Conservation (phyloP, 2,113 vertebrate species). For the Nicator chloris region DNA sequence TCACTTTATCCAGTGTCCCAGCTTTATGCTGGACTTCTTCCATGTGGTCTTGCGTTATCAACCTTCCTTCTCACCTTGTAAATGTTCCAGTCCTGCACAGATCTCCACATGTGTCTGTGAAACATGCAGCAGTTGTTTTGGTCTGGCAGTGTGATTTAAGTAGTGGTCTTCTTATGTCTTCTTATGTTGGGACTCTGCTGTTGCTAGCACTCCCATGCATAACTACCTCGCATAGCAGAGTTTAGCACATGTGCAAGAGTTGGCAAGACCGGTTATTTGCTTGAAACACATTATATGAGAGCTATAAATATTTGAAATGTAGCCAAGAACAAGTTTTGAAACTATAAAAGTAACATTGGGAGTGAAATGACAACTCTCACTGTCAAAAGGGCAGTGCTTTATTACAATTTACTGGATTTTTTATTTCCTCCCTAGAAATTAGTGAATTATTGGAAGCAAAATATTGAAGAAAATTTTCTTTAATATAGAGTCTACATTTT, state of each 20-base stretch:
- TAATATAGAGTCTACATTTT: background rate
- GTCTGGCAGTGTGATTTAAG: slow-evolving; percentile 23
- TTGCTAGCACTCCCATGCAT: background rate
- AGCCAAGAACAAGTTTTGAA: slow-evolving; percentile 45
- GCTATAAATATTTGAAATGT: slow-evolving; percentile 35
- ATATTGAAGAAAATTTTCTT: background rate
- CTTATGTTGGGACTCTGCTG: background rate
- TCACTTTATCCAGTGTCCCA: background rate
- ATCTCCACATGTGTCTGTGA: background rate
- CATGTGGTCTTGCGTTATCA: background rate
- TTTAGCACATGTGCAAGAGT: background rate
- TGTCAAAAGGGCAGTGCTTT: background rate
- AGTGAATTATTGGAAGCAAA: background rate
- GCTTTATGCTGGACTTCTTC: background rate
- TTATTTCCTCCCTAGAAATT: background rate
- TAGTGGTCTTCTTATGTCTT: background rate
- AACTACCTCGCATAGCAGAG: background rate
- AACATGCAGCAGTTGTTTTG: background rate
- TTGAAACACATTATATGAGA: background rate
- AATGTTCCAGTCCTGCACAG: background rate
- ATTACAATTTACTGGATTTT: background rate
- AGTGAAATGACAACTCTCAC: background rate
- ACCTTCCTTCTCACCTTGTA: background rate
- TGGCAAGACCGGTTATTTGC: background rate
- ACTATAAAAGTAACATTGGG: background rate